phyloP scores from a whole-genome alignment of 2,888 invertebrate genomes.

The Bhutanitis thaidina region DNA sequence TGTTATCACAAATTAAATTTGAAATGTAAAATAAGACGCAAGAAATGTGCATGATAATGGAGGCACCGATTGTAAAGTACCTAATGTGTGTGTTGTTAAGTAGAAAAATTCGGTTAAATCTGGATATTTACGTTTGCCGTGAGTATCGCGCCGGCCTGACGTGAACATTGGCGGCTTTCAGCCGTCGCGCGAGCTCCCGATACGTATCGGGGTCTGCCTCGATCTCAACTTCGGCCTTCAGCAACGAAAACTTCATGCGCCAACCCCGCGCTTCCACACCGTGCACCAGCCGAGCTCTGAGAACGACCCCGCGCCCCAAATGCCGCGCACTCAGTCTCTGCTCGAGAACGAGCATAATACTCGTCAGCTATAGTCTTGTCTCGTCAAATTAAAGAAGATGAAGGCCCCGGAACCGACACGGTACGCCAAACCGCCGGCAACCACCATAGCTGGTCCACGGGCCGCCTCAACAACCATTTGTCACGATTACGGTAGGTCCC shows the following conservation, averaged over 20 bases:
- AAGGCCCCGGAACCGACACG: constrained; percentile 66
- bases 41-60: too few species aligned
- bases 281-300: constrained; percentile 62
- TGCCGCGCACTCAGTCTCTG: constrained; percentile 69
- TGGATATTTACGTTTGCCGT: constrained; percentile 57
- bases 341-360: constrained; percentile 74
- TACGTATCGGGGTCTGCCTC: constrained; percentile 67
- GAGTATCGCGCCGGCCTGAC: constrained; percentile 56
- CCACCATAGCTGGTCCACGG: constrained; percentile 67
- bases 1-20: too few species aligned
- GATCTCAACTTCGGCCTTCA: constrained; percentile 68
- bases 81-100: too few species aligned
- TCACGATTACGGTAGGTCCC: constrained; percentile 36
- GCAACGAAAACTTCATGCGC: constrained; percentile 68
- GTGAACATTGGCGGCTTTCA: constrained; percentile 61
- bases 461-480: constrained; percentile 68
- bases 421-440: constrained; percentile 51
- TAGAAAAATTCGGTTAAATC: constrained; percentile 20
- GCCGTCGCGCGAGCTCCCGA: constrained; percentile 53
- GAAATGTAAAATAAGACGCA: too few species aligned
- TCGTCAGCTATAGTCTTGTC: constrained; percentile 77
- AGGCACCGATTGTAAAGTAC: too few species aligned
- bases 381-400: constrained; percentile 69
- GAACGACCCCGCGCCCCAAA: constrained; percentile 56
- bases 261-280: constrained; percentile 67